Conservation (phyloP, 2,797 vertebrate species). For the Phyllotis vaccarum region DNA sequence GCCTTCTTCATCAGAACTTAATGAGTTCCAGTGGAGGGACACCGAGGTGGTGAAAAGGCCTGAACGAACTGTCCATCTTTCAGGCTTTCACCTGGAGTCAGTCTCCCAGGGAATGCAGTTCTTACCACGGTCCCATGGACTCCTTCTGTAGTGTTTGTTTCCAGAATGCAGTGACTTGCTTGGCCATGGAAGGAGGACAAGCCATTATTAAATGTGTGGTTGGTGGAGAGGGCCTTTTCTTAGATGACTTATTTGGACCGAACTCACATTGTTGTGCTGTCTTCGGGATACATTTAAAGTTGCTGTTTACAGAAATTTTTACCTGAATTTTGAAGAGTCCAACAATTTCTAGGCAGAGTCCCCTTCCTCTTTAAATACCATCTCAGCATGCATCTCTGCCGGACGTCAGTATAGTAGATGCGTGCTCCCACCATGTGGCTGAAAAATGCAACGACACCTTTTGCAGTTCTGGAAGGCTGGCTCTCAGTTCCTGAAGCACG, state of each 20-base stretch:
- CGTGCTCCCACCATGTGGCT: not conserved
- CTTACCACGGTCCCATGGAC: not conserved
- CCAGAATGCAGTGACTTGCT: not conserved
- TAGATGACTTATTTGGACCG: not conserved
- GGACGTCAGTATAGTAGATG: not conserved
- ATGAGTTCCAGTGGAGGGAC: not conserved
- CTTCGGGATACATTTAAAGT: not conserved
- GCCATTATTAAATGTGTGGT: not conserved
- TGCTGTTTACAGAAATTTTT: not conserved
- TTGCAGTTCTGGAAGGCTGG: not conserved
- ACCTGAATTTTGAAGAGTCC: not conserved
- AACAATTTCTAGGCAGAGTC: not conserved
- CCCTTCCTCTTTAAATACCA: not conserved
- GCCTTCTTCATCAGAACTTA: not conserved
- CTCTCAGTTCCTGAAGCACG: not conserved
- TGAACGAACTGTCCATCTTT: not conserved
- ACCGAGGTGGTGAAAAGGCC: not conserved
- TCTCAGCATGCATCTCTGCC: rapidly evolving
- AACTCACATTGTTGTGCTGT: not conserved
- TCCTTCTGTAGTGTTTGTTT: not conserved
- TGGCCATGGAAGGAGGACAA: not conserved
- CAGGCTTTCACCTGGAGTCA: not conserved
- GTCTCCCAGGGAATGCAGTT: not conserved
- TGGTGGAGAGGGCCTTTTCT: not conserved
- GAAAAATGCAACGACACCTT: not conserved